A percentile compares a stretch with the other conserved stretches of the same genome.
Evolutionary conservation across 2,888 invertebrate genomes (phyloP).

Genomic region (Scaptodrosophila latifasciaeformis): DNA sequence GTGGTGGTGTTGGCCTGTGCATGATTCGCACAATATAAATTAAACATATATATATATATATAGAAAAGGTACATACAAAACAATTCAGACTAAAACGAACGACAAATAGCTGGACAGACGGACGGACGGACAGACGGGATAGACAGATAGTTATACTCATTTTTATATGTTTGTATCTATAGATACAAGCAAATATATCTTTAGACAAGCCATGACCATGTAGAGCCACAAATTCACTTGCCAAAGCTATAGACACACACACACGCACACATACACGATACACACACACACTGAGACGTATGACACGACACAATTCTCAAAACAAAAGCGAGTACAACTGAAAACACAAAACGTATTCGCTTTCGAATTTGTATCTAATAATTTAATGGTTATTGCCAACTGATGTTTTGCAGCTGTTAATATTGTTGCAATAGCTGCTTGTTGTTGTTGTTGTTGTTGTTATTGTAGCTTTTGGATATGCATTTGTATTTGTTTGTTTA

Average conservation of each 20-base stretch:
- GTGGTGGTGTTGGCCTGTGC: conserved; percentile 2
- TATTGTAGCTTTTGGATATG: no score
- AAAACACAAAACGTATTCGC: conserved; percentile 33
- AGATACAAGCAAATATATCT: background rate
- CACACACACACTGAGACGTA: no score
- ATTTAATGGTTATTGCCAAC: conserved; percentile 47
- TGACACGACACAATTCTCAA: no score
- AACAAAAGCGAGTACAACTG: conserved; percentile 7
- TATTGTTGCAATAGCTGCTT: conserved; percentile 9
- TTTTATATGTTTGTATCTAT: conserved; percentile 1
- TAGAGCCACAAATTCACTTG: no score
- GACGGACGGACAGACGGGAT: no score
- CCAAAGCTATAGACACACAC: no score
- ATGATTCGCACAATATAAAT: conserved; percentile 34
- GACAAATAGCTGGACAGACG: no score
- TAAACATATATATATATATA: conserved; percentile 8
- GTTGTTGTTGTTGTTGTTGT: background rate
- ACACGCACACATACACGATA: no score
- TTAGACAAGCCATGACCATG: conserved; percentile 37
- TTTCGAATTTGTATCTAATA: conserved; percentile 36
- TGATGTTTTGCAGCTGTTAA: conserved; percentile 52
- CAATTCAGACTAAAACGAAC: no score
- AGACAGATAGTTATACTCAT: no score
- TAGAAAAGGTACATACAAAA: no score
- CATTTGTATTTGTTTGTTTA: conserved; percentile 28